Evolutionary conservation across 2,888 invertebrate species (phyloP), one percentile per base, ranked within the genome.

Genomic region (Margaritifera margaritifera): DNA sequence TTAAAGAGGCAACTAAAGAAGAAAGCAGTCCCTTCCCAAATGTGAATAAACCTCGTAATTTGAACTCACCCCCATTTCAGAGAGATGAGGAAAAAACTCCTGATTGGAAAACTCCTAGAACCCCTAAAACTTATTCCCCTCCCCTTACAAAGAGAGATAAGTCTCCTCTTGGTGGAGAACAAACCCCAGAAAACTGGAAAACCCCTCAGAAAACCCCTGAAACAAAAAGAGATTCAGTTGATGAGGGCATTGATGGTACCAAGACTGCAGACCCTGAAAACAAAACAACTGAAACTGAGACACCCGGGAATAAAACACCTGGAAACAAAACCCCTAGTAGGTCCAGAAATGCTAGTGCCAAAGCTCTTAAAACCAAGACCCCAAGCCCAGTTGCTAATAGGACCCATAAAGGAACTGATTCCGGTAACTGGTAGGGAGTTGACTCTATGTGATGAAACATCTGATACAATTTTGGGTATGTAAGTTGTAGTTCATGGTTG

Each of bases 1-100:
- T 72, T 8, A 66, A 59, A 31, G 75, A 75, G 52, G 75, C 68
- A 62, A 62, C 67, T 18, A 69, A 73, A 51, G 71, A 70, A 65
- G 75, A 70, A 57, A 70, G 69, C 8, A 75, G 78, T 60, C 75
- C 75, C n/a, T 78, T 72, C 69, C 71, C 73, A 60, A 66, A 74
- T 11, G 69, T 65, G 31, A 68, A 72, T 51, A 70, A 70, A 4
- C 66, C 75, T 19, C 75, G 71, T 64, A 75, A 73, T 60, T 74
- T 71, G 70, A 73, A 74, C 27, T 64, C 69, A 5, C 72, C 65
- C 18, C 42, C 42, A 15, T 2, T 42, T 42, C 42, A 42, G 15
- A 42, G 3, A 42, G 42, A 42, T 42, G 42, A 42, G 42, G 42
- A 42, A 15, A 42, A 42, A 42, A 74, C 74, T n/a, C 74, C 77